Percentiles rank a stretch among this genome's conserved stretches.
phyloP scores from a whole-genome alignment of 2,113 vertebrate species.

The Salminus brasiliensis region DNA sequence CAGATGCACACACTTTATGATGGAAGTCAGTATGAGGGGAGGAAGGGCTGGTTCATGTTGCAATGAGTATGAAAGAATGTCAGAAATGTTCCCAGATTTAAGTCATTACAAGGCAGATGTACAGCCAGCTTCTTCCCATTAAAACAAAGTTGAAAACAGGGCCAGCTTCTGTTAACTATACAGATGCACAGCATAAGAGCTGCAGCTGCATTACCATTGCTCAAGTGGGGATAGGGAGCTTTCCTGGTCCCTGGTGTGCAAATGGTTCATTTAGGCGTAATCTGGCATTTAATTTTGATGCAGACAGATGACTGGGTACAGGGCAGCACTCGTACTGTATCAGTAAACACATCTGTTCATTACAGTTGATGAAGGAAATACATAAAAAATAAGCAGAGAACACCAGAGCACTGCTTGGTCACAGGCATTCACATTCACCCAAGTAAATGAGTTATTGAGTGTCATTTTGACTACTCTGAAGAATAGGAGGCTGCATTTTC shows the following conservation, averaged over 20 bases:
- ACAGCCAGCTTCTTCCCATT: neutral
- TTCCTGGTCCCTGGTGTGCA: too few relatives aligned
- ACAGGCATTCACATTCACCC: neutral
- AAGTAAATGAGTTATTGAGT: neutral
- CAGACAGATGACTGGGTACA: neutral
- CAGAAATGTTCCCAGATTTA: conserved; percentile 33
- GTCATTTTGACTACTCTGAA: neutral
- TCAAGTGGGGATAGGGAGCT: neutral
- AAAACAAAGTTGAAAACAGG: conserved; percentile 17
- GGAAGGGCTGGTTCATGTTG: neutral
- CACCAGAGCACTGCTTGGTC: neutral
- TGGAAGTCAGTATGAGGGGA: neutral
- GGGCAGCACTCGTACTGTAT: neutral
- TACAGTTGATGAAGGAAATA: conserved; percentile 16
- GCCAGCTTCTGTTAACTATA: neutral
- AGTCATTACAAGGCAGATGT: conserved; percentile 17
- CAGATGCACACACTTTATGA: neutral
- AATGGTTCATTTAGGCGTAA: neutral
- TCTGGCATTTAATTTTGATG: neutral
- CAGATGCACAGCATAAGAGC: neutral
- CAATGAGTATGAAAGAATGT: neutral
- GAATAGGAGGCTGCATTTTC: neutral
- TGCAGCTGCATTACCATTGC: neutral
- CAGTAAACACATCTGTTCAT: neutral
- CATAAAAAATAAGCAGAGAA: neutral